These are phyloP conservation scores for Machimus rusticus DNA, from an alignment of 2,888 invertebrate genomes.

Conservation along the genomic window DNA sequence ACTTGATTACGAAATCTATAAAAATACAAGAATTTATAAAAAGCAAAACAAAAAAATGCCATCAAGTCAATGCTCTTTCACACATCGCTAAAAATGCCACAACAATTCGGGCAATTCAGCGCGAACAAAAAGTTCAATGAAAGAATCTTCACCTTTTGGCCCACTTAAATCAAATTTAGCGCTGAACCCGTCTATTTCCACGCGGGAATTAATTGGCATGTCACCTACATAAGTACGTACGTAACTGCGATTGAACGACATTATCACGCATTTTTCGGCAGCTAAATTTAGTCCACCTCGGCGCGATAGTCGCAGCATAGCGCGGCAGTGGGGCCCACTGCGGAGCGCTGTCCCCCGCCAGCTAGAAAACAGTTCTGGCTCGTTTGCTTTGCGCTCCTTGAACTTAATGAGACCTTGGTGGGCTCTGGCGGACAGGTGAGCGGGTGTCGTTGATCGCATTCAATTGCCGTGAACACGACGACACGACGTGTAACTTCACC, in stretches of 20 bases:
- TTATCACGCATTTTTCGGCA: not conserved
- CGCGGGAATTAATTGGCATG: not conserved
- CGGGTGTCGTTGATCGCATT: not conserved
- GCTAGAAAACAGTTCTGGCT: not conserved
- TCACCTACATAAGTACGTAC: not conserved
- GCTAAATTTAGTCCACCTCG: not conserved
- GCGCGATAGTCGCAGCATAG: not conserved
- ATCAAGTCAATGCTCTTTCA: not conserved
- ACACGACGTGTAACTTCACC: not conserved
- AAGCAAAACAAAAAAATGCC: not conserved
- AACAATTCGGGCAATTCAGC: not conserved
- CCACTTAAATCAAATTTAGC: constrained; percentile 1
- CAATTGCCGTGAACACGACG: not conserved
- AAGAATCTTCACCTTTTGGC: constrained; percentile 17
- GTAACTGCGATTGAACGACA: not conserved
- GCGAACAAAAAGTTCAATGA: constrained; percentile 9
- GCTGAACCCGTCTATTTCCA: not conserved
- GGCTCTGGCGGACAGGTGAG: not conserved
- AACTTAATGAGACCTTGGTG: not conserved
- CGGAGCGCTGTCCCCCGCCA: not conserved
- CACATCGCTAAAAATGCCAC: not conserved
- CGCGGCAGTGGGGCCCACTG: not conserved
- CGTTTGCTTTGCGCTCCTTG: not conserved
- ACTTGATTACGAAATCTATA: too few species aligned
- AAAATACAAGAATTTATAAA: too few species aligned